These are phyloP conservation scores for Cyclophora albipunctata DNA, from an alignment of 2,888 invertebrate species.

Conservation along the genomic window DNA sequence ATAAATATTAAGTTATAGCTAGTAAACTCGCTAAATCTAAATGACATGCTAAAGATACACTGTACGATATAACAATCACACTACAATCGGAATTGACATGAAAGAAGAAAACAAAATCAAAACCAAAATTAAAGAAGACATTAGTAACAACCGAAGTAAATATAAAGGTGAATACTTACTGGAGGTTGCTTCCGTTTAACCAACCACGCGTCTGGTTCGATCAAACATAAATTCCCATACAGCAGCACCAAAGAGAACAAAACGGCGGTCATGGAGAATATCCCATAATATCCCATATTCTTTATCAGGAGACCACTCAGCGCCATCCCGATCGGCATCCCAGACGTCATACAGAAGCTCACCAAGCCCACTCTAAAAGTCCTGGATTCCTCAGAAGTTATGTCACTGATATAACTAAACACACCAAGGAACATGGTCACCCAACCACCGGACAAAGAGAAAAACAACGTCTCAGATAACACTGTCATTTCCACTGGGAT, in stretches of 20 bases:
- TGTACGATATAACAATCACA: too few species aligned
- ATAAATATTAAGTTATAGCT: too few species aligned
- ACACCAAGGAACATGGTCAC: constrained; percentile 75
- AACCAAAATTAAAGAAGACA: too few species aligned
- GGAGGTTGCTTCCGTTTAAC: constrained; percentile 44
- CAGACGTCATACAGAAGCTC: constrained; percentile 76
- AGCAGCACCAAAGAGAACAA: constrained; percentile 77
- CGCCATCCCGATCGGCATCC: constrained; percentile 73
- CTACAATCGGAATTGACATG: too few species aligned
- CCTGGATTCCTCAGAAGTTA: constrained; percentile 73
- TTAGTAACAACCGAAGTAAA: too few species aligned
- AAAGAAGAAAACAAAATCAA: too few species aligned
- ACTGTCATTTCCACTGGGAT: constrained; percentile 72
- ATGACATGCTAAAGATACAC: too few species aligned
- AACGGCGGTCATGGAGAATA: constrained; percentile 52
- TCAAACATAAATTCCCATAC: constrained; percentile 81
- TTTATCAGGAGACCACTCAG: constrained; percentile 66
- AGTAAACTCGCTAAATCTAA: too few species aligned
- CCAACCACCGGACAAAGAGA: constrained; percentile 72
- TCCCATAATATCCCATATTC: constrained; percentile 61
- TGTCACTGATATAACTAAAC: constrained; percentile 78
- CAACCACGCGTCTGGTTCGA: constrained; percentile 75
- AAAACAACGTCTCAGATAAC: constrained; percentile 69
- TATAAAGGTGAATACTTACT: constrained; percentile 36
- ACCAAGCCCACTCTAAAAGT: constrained; percentile 78